Percentiles rank a stretch among this genome's conserved stretches.
phyloP scores from a whole-genome alignment of 2,113 vertebrate species.

The Rhinolophus sinicus region DNA sequence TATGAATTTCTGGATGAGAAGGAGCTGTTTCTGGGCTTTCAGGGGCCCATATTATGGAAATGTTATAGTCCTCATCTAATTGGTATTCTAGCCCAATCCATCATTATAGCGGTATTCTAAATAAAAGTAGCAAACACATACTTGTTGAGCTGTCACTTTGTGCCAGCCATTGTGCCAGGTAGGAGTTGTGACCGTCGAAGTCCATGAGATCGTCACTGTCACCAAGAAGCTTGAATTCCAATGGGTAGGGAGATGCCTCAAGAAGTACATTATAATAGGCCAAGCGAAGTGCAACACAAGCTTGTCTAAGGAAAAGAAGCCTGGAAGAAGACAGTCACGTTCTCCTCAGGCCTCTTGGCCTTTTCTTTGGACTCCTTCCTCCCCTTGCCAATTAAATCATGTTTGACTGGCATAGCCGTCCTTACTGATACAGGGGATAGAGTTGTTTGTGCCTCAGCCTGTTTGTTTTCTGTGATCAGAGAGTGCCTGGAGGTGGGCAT shows the following conservation, averaged over 20 bases:
- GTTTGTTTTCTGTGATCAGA: constrained; percentile 36
- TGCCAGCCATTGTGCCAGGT: not conserved
- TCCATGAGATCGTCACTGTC: not conserved
- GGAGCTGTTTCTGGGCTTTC: not conserved
- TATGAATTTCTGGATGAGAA: not conserved
- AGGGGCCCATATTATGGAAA: not conserved
- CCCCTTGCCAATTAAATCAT: not conserved
- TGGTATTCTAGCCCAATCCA: not conserved
- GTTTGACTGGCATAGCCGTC: not conserved
- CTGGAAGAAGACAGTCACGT: not conserved
- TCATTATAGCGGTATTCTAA: not conserved
- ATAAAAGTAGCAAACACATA: not conserved
- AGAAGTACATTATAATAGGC: not conserved
- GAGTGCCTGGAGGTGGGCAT: not conserved
- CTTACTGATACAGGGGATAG: not conserved
- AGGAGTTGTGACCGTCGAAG: not conserved
- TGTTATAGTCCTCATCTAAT: not conserved
- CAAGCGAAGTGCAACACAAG: not conserved
- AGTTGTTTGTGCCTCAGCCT: not conserved
- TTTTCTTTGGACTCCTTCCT: not conserved
- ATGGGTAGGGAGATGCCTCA: not conserved
- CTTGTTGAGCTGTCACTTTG: not conserved
- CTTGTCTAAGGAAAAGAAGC: not conserved
- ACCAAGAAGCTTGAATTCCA: not conserved
- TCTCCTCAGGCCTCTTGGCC: not conserved